phyloP scores from a whole-genome alignment of 2,888 invertebrate species.

The Epirrhoe tristata region DNA sequence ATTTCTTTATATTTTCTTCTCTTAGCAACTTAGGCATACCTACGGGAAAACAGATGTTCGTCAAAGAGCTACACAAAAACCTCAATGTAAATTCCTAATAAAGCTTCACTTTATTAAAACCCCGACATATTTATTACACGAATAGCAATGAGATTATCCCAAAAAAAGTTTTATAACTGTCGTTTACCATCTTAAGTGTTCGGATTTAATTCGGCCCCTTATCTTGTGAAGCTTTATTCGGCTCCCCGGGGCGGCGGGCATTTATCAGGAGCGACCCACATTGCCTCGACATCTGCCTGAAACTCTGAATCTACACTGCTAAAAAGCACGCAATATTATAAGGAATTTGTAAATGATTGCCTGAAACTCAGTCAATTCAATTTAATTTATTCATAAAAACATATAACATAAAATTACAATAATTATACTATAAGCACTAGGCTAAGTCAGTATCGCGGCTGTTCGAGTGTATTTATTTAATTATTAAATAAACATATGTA shows the following conservation, averaged over 20 bases:
- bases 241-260: slow-evolving; percentile 66
- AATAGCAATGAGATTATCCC: slow-evolving; percentile 44
- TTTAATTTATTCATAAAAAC: too few relatives aligned
- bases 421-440: too few relatives aligned
- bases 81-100: background rate
- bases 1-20: too few relatives aligned
- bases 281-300: slow-evolving; percentile 60
- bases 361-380: too few relatives aligned
- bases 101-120: slow-evolving; percentile 27
- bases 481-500: too few relatives aligned
- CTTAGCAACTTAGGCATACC: too few relatives aligned
- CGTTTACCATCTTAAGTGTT: slow-evolving; percentile 54
- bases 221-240: slow-evolving; percentile 64
- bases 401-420: too few relatives aligned
- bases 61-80: background rate
- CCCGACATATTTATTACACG: slow-evolving; percentile 34
- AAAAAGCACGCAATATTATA: slow-evolving; percentile 2
- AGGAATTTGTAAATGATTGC: background rate
- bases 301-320: slow-evolving; percentile 33
- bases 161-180: slow-evolving; percentile 47
- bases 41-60: too few relatives aligned
- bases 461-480: too few relatives aligned
- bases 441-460: too few relatives aligned
- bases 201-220: slow-evolving; percentile 61
- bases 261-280: slow-evolving; percentile 79